Evolutionary conservation across 2,888 invertebrate species (phyloP), one percentile per base, ranked within the genome.

Genomic region (Andrena minutula): DNA sequence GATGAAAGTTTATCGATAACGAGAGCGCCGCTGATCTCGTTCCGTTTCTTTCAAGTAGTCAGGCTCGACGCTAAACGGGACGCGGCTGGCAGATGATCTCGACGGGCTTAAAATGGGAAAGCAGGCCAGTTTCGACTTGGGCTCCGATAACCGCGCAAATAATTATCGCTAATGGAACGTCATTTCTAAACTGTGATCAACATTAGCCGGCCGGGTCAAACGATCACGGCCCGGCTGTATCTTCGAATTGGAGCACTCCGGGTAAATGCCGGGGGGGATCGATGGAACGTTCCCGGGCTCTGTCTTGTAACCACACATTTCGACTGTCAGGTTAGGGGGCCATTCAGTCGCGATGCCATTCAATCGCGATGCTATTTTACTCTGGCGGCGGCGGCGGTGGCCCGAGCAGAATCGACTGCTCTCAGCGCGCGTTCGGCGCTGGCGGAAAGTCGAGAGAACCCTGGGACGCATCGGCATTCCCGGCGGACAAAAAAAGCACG

Each of bases 251-350:
- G 63, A 63, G 74, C 61, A 60, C 71, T 70, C 73, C 66, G 51
- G 26, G 78, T 71, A 69, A 84, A 84, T 69, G 30, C 35, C 41
- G 32, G 20, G 20, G 41, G n/a, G 64, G 74, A 84, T 86, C 86
- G 74, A 79, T 86, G 82, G 64, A 86, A 84, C 75, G 58, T 35
- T 79, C 16, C 51, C 32, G 2, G 23, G 60, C 41, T 79, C 79
- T 77, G 77, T 84, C 79, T 82, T 84, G 73, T 73, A 82, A 58
- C 75, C 85, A 58, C 82, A 72, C 79, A 78, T 86, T 86, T 86
- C 78, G 87, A 49, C 79, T 87, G 83, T 86, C 87, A 83, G 79
- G 85, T 87, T 86, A 83, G 56, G 75, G 75, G 75, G 74, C 79
- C 75, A 79, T 86, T 86, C 86, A 81, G 75, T 61, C 74, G 64